These are phyloP conservation scores for Atta cephalotes DNA, from an alignment of 1,140 invertebrate species.

Conservation along the genomic window DNA sequence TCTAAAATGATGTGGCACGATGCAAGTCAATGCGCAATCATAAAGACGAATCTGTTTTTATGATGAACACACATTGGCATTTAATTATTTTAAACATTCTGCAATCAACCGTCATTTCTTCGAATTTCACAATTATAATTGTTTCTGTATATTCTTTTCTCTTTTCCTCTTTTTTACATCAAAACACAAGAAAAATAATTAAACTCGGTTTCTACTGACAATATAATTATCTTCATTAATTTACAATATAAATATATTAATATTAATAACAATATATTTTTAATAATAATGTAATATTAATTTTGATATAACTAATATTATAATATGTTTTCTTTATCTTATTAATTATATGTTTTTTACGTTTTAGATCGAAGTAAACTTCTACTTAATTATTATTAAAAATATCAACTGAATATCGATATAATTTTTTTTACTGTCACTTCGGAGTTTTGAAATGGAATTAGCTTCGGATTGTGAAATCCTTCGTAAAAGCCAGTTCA, in stretches of 20 bases:
- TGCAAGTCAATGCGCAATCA: slow-evolving; percentile 17
- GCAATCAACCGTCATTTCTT: not conserved
- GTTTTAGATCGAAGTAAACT: not conserved
- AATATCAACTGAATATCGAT: not conserved
- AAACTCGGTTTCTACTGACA: not conserved
- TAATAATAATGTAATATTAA: no score
- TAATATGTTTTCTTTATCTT: no score
- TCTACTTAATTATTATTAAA: not conserved
- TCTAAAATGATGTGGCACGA: slow-evolving; percentile 14
- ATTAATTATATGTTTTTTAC: not conserved
- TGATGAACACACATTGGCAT: not conserved
- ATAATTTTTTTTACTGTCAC: not conserved
- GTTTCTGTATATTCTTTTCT: not conserved
- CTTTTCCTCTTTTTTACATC: not conserved
- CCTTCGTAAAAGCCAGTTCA: slow-evolving; percentile 31
- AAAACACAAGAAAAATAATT: not conserved
- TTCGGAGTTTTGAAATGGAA: not conserved
- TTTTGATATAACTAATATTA: no score
- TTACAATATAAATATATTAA: no score
- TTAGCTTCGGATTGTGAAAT: not conserved
- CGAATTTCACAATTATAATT: not conserved
- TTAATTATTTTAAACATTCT: slow-evolving; percentile 29
- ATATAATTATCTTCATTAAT: no score
- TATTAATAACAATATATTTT: no score
- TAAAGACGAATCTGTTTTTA: slow-evolving; percentile 30